Percentiles rank a stretch among this genome's conserved stretches.
Conservation (phyloP, 2,888 invertebrate genomes). For the Brenthis hecate region DNA sequence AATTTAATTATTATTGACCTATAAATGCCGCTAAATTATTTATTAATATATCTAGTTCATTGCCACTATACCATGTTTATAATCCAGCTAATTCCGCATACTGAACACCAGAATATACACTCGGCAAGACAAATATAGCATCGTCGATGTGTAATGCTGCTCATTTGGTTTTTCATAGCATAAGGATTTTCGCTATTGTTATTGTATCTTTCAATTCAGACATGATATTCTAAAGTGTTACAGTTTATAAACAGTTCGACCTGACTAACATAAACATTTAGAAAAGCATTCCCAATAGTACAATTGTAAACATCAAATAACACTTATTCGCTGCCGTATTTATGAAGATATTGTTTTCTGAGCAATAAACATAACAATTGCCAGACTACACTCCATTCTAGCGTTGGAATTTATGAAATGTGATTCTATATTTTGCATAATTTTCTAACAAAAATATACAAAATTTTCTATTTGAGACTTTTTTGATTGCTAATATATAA, state of each 20-base stretch:
- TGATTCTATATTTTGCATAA: neutral
- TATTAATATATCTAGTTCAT: too few species aligned
- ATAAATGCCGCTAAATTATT: too few species aligned
- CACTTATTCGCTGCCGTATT: slow-evolving; percentile 42
- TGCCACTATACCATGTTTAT: neutral
- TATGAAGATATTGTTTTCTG: slow-evolving; percentile 61
- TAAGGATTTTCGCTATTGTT: slow-evolving; percentile 41
- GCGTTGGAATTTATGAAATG: slow-evolving; percentile 11
- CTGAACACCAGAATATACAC: neutral
- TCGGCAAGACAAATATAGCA: neutral
- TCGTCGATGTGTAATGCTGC: neutral
- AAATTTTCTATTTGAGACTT: neutral
- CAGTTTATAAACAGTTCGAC: slow-evolving; percentile 67
- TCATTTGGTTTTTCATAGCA: slow-evolving; percentile 28
- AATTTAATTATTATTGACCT: too few species aligned
- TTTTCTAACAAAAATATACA: neutral
- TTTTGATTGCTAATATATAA: too few species aligned
- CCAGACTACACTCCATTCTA: slow-evolving; percentile 9
- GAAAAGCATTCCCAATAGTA: slow-evolving; percentile 54
- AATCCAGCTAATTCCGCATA: slow-evolving; percentile 4
- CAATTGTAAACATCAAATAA: slow-evolving; percentile 66
- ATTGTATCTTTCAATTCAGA: slow-evolving; percentile 44
- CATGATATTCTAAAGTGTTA: slow-evolving; percentile 50
- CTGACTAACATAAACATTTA: slow-evolving; percentile 65
- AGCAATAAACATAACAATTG: slow-evolving; percentile 43